phyloP scores from a whole-genome alignment of 2,113 vertebrate genomes.

The Silurus asotus region DNA sequence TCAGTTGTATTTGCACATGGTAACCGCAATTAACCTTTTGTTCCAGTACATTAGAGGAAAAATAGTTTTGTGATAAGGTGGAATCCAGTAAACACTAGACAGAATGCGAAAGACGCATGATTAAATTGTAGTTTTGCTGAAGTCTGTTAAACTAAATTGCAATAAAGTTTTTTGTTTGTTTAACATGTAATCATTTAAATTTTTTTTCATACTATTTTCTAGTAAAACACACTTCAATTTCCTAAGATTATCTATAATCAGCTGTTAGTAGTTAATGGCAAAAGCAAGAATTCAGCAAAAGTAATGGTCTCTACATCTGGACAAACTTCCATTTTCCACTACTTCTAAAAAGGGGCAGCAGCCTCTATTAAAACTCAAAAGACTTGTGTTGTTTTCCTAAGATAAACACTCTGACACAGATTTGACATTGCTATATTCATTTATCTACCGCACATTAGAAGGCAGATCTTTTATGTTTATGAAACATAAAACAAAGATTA shows the following conservation, averaged over 20 bases:
- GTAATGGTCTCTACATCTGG: background rate
- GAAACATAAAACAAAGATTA: background rate
- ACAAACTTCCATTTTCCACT: background rate
- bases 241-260: background rate
- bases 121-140: background rate
- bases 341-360: background rate
- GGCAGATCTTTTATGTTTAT: background rate
- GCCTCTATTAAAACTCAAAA: background rate
- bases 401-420: slow-evolving; percentile 1
- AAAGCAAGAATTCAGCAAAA: background rate
- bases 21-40: background rate
- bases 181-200: too few species aligned
- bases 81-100: background rate
- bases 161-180: background rate
- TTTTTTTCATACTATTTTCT: background rate
- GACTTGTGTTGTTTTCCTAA: background rate
- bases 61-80: background rate
- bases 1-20: background rate
- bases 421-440: background rate
- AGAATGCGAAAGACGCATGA: background rate
- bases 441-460: background rate
- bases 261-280: background rate
- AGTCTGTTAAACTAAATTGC: background rate
- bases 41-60: background rate
- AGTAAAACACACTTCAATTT: background rate